A percentile compares a stretch with the other conserved stretches of the same genome.
These are phyloP conservation scores for Chloebia gouldiae DNA, from an alignment of 2,113 vertebrate genomes.

Conservation along the genomic window DNA sequence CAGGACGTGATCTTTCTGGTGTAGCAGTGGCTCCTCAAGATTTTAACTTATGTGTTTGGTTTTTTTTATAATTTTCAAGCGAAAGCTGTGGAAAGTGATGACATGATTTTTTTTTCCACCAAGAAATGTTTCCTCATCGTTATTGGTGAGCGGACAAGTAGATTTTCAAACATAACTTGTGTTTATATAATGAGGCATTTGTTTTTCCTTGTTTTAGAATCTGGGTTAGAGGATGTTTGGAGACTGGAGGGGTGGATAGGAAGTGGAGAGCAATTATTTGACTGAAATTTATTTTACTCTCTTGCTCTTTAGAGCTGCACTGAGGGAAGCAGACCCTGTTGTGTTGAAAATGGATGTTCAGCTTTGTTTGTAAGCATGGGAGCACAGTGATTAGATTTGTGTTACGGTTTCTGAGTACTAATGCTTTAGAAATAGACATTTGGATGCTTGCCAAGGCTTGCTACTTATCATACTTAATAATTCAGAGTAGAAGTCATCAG, in stretches of 20 bases:
- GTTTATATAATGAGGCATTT: constrained; percentile 52
- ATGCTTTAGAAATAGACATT: constrained; percentile 31
- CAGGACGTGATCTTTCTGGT: not conserved
- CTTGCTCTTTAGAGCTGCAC: not conserved
- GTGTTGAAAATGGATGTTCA: not conserved
- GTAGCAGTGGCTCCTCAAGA: not conserved
- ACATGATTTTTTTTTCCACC: not conserved
- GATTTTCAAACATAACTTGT: constrained; percentile 12
- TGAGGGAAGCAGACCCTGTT: not conserved
- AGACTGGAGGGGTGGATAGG: constrained; percentile 8
- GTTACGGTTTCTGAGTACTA: constrained; percentile 16
- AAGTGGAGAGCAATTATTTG: constrained; percentile 33
- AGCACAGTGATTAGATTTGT: not conserved
- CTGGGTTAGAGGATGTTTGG: constrained; percentile 54
- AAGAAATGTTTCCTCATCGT: not conserved
- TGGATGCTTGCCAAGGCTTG: constrained; percentile 1
- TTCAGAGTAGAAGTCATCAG: constrained; percentile 45
- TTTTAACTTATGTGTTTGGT: not conserved
- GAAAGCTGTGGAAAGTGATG: constrained; percentile 29
- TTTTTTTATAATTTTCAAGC: not conserved
- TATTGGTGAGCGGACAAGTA: constrained; percentile 2
- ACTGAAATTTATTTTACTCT: constrained; percentile 30
- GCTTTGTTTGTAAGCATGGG: constrained; percentile 19
- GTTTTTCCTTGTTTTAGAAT: constrained; percentile 52
- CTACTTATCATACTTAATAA: constrained; percentile 34